phyloP scores from a whole-genome alignment of 2,113 vertebrate species.

The Genyomyrus donnyi region DNA sequence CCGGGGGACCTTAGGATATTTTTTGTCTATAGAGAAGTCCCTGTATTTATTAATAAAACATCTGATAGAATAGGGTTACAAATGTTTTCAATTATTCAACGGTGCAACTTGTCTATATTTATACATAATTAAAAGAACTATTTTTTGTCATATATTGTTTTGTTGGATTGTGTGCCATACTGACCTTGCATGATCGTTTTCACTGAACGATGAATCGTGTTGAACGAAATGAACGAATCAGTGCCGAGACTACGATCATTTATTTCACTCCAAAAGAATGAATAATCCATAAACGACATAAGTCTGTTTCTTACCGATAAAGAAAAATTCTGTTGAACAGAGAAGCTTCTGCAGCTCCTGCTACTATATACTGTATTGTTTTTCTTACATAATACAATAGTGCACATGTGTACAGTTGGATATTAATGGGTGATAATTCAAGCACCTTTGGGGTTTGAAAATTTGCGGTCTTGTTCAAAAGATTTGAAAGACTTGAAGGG shows the following conservation, averaged over 20 bases:
- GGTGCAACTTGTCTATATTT: not conserved
- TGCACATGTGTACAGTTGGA: not conserved
- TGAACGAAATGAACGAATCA: not conserved
- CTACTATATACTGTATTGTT: not conserved
- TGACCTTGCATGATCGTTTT: not conserved
- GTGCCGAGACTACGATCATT: not conserved
- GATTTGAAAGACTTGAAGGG: not conserved
- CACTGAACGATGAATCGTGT: not conserved
- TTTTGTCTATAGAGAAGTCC: not conserved
- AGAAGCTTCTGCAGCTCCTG: not conserved
- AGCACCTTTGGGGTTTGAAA: not conserved
- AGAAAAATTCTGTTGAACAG: not conserved
- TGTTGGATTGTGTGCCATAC: not conserved
- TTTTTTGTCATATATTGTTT: not conserved
- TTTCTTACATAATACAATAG: not conserved
- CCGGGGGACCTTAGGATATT: not conserved
- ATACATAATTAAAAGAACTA: not conserved
- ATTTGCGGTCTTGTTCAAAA: not conserved
- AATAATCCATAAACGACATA: not conserved
- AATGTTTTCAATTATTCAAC: not conserved
- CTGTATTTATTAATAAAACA: not conserved
- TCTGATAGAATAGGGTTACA: not conserved
- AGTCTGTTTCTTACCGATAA: not conserved
- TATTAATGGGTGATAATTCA: not conserved
- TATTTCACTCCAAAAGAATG: not conserved